These are phyloP conservation scores for Lophochroa leadbeateri DNA, from an alignment of 2,113 vertebrate genomes.

Conservation along the genomic window DNA sequence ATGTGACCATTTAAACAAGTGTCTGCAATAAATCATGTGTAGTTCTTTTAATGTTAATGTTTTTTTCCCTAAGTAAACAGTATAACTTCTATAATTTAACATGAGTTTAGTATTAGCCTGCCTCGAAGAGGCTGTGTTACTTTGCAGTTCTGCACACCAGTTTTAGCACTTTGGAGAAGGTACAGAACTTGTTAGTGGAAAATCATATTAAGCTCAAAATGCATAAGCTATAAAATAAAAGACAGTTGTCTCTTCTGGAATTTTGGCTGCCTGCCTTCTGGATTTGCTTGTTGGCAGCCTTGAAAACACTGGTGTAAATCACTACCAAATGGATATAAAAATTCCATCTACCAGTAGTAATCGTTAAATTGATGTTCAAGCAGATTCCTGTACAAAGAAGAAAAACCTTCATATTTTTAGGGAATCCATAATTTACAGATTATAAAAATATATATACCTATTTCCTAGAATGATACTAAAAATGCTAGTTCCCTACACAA, in stretches of 20 bases:
- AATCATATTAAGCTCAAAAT: slow-evolving; percentile 77
- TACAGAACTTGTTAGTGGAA: slow-evolving; percentile 78
- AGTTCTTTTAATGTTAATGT: slow-evolving; percentile 59
- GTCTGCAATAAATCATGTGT: slow-evolving; percentile 50
- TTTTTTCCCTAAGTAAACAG: slow-evolving; percentile 61
- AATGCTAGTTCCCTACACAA: background rate
- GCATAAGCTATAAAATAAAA: slow-evolving; percentile 80
- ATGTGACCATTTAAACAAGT: slow-evolving; percentile 35
- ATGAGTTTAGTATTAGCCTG: slow-evolving; percentile 72
- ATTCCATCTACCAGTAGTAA: slow-evolving; percentile 72
- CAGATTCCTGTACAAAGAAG: slow-evolving; percentile 62
- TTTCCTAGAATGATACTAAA: slow-evolving; percentile 2
- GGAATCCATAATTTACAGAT: slow-evolving; percentile 18
- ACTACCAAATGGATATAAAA: slow-evolving; percentile 79
- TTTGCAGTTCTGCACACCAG: slow-evolving; percentile 58
- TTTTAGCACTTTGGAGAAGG: slow-evolving; percentile 73
- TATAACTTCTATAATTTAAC: slow-evolving; percentile 66
- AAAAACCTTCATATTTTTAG: slow-evolving; percentile 13
- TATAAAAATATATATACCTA: background rate
- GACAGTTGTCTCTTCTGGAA: slow-evolving; percentile 78
- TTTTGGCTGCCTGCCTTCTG: slow-evolving; percentile 76
- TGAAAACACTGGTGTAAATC: slow-evolving; percentile 77
- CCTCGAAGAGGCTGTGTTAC: slow-evolving; percentile 66
- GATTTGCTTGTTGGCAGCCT: slow-evolving; percentile 75
- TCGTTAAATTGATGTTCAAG: slow-evolving; percentile 67